A percentile compares a stretch with the other conserved stretches of the same genome.
phyloP scores from a whole-genome alignment of 2,888 invertebrate species.

The Odiellus spinosus region DNA sequence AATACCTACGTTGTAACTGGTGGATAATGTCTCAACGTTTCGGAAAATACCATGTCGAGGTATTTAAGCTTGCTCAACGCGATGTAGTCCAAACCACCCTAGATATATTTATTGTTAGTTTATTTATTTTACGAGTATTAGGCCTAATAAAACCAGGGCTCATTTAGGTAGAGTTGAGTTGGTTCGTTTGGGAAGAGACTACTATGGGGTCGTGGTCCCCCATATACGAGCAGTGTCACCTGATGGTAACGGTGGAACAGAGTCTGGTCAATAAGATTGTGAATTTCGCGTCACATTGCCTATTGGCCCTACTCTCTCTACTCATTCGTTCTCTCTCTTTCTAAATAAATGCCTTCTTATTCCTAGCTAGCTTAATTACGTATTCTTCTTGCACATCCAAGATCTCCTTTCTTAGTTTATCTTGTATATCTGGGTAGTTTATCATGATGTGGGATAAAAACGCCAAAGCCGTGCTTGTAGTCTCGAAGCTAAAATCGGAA shows the following conservation, averaged over 20 bases:
- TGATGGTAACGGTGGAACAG: too few species aligned
- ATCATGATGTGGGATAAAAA: slow-evolving; percentile 34
- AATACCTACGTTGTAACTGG: slow-evolving; percentile 14
- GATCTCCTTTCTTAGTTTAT: slow-evolving; percentile 17
- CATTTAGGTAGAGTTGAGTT: too few species aligned
- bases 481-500: slow-evolving; percentile 42
- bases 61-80: slow-evolving; percentile 9
- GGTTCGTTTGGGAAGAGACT: too few species aligned
- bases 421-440: slow-evolving; percentile 32
- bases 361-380: too few species aligned
- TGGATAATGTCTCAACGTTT: slow-evolving; percentile 11
- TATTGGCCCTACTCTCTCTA: too few species aligned
- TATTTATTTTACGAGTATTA: background rate
- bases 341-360: background rate
- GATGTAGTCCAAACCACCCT: slow-evolving; percentile 10
- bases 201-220: too few species aligned
- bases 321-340: too few species aligned
- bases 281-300: too few species aligned
- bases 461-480: slow-evolving; percentile 35
- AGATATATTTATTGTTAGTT: background rate
- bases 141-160: too few species aligned
- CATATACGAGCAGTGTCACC: too few species aligned
- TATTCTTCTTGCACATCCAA: slow-evolving; percentile 4
- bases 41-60: slow-evolving; percentile 9
- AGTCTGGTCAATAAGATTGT: too few species aligned